These are phyloP conservation scores for Blennius ocellaris DNA, from an alignment of 2,113 vertebrate genomes.

Conservation along the genomic window DNA sequence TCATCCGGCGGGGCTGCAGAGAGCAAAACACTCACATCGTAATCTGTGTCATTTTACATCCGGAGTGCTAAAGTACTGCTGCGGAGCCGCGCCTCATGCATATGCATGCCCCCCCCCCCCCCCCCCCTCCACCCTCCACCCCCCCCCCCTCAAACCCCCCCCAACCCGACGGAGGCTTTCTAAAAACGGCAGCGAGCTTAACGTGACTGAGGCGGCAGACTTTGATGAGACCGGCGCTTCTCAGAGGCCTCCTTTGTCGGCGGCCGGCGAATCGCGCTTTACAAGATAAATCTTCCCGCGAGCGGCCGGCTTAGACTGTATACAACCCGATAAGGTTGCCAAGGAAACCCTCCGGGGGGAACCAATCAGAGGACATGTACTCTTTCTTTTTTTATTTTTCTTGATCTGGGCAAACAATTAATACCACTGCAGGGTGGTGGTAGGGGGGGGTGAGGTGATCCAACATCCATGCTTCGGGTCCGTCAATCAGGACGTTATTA, in stretches of 20 bases:
- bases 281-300: constrained; percentile 75
- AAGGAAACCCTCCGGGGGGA: constrained; percentile 79
- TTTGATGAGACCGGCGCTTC: constrained; percentile 73
- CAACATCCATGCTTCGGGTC: too few species aligned
- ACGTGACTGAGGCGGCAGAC: constrained; percentile 54
- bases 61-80: constrained; percentile 67
- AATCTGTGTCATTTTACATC: constrained; percentile 54
- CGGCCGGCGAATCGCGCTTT: constrained; percentile 62
- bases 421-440: too few species aligned
- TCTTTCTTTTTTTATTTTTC: constrained; percentile 31
- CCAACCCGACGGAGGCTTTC: constrained; percentile 64
- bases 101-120: constrained; percentile 56
- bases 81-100: constrained; percentile 61
- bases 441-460: too few species aligned
- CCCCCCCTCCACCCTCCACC: constrained; percentile 8
- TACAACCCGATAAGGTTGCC: constrained; percentile 85
- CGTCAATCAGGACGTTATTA: too few species aligned
- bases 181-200: constrained; percentile 73
- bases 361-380: constrained; percentile 61
- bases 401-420: constrained; percentile 81
- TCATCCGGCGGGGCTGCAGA: constrained; percentile 52
- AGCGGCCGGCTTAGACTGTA: constrained; percentile 75
- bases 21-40: constrained; percentile 55
- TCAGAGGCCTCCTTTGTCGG: constrained; percentile 75
- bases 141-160: too few species aligned